A percentile compares a stretch with the other conserved stretches of the same genome.
Conservation (phyloP, 2,113 vertebrate species). For the Chionodraco myersi region DNA sequence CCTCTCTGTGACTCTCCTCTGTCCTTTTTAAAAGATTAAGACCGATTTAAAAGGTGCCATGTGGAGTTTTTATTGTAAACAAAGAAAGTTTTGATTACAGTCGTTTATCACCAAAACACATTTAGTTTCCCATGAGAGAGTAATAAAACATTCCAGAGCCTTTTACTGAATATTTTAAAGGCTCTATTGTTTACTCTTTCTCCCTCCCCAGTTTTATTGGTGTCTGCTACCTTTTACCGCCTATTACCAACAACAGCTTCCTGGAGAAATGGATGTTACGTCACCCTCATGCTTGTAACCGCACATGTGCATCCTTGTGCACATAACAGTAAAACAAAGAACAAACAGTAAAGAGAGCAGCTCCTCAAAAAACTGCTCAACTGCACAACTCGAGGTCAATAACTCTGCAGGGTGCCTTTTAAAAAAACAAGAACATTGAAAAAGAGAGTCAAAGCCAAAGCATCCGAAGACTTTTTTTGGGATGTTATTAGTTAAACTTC, state of each 20-base stretch:
- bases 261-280: conserved; percentile 1
- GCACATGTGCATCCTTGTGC: not conserved
- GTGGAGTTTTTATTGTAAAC: conserved; percentile 27
- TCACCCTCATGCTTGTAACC: not conserved
- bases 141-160: conserved; percentile 13
- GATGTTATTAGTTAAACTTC: not conserved
- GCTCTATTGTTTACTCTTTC: conserved; percentile 11
- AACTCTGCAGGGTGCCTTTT: conserved; percentile 17
- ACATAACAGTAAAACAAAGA: not conserved
- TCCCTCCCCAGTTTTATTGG: conserved; percentile 1
- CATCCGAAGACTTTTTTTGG: not conserved
- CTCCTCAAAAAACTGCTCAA: not conserved
- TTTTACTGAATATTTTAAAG: conserved; percentile 35
- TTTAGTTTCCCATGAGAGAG: not conserved
- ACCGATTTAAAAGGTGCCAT: conserved; percentile 11
- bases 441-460: conserved; percentile 14
- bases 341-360: not conserved
- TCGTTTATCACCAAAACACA: conserved; percentile 15
- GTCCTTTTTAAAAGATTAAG: conserved; percentile 34
- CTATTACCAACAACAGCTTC: not conserved
- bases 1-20: conserved; percentile 24
- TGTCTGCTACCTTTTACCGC: conserved; percentile 6
- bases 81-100: conserved; percentile 40
- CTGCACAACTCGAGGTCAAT: conserved; percentile 21
- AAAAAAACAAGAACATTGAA: conserved; percentile 8